Evolutionary conservation across 2,797 vertebrate species (phyloP), one percentile per base, ranked within the genome.

Genomic region (Epinephelus coioides): DNA sequence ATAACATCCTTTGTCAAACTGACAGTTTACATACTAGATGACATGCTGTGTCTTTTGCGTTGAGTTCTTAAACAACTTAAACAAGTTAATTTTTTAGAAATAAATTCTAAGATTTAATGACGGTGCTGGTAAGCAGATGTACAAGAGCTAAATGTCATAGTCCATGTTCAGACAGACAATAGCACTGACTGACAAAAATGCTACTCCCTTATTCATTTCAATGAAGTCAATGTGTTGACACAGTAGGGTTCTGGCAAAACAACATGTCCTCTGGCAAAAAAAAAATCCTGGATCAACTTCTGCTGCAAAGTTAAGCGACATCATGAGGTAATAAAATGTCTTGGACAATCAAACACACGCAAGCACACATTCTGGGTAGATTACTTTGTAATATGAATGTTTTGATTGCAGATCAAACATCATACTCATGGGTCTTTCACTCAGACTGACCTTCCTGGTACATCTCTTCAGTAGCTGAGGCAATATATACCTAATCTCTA

Each of bases 1-100:
- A 66, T 70, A 15, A 27, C n/a, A 40, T 69, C 40, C 43, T 66
- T 53, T 46, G 38, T 70, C 6, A 17, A 46, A 46, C 15, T 34
- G 23, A 46, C 11, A 30, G 1, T 44, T 25, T 38, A 10, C 7
- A 27, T 11, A 2, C 18, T 2, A 4, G 25, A 40, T 40, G 18
- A 27, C 27, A 2, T 40, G 23, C 15, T 30, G 13, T n/a, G 14
- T 17, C 21, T 9, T 50, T 69, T 55, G 18, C 43, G n/a, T 40
- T 23, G 6, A 40, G 12, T 43, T 30, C 27, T 12, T 7, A 12
- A 44, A 55, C 34, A 25, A 43, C 2, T 17, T 27, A 15, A 17
- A 57, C n/a, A 23, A 25, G 12, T 17, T 43, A 13, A 53, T 44
- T 44, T 44, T 46, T 40, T 21, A 1, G 19, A 50, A 18, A 44